These are phyloP conservation scores for Meda fulgida DNA, from an alignment of 2,797 vertebrate species.

Conservation along the genomic window DNA sequence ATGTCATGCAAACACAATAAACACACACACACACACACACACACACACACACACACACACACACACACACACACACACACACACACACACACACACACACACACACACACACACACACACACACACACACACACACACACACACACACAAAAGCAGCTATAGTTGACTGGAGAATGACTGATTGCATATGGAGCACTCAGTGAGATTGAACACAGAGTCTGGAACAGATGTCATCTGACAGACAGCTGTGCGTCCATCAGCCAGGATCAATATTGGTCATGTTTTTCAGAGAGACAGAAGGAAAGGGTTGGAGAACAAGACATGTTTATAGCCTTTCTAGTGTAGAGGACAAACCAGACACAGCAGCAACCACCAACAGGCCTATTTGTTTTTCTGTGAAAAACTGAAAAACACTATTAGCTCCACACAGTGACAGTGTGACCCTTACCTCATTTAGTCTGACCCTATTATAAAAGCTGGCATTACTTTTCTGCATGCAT, in stretches of 20 bases:
- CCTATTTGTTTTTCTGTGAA: neutral
- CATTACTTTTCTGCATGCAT: neutral
- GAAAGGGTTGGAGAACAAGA: slow-evolving; percentile 21
- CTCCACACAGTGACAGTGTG: neutral
- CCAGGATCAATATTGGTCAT: slow-evolving; percentile 43
- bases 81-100: too few relatives aligned
- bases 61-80: too few relatives aligned
- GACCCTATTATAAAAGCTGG: neutral
- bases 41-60: too few relatives aligned
- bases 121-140: neutral
- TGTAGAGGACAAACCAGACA: slow-evolving; percentile 15
- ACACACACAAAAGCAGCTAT: slow-evolving; percentile 23
- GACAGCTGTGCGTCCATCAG: slow-evolving; percentile 37
- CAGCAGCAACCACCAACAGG: neutral
- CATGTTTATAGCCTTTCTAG: slow-evolving; percentile 19
- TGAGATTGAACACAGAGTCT: slow-evolving; percentile 36
- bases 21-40: slow-evolving; percentile 18
- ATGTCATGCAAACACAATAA: slow-evolving; percentile 32
- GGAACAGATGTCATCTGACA: slow-evolving; percentile 30
- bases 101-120: too few relatives aligned
- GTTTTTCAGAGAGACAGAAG: slow-evolving; percentile 23
- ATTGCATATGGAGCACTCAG: slow-evolving; percentile 41
- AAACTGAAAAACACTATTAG: neutral
- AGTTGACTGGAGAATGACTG: slow-evolving; percentile 17
- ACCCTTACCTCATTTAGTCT: slow-evolving; percentile 15